phyloP scores from a whole-genome alignment of 1,140 invertebrate species.

The Reticulitermes speratus region DNA sequence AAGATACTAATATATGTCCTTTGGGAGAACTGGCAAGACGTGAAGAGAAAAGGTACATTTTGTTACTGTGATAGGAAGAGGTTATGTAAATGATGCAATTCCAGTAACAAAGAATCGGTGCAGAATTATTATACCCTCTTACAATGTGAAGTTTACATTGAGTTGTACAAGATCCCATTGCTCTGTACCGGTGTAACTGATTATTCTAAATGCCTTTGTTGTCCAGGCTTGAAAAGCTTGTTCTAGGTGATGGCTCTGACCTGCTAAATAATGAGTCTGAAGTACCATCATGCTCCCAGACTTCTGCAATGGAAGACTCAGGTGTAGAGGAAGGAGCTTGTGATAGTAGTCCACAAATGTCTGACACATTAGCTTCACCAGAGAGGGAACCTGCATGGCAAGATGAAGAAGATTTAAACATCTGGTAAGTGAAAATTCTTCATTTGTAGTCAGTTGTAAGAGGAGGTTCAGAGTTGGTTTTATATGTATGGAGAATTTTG shows the following conservation, averaged over 20 bases:
- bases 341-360: not conserved
- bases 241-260: not conserved
- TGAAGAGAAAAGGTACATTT: not conserved
- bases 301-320: not conserved
- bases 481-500: no score
- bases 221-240: not conserved
- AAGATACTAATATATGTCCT: not conserved
- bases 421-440: not conserved
- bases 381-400: constrained; percentile 12
- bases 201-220: not conserved
- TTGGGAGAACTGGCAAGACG: not conserved
- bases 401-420: not conserved
- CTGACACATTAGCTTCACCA: constrained; percentile 10
- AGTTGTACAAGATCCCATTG: not conserved
- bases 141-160: not conserved
- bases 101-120: no score
- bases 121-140: not conserved
- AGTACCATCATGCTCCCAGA: not conserved
- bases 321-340: not conserved
- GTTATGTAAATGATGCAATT: not conserved
- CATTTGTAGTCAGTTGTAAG: not conserved
- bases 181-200: not conserved
- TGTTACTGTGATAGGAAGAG: not conserved
- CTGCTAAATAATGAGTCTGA: not conserved
- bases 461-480: no score